Percentiles rank a stretch among this genome's conserved stretches.
These are phyloP conservation scores for Nothocercus julius DNA, from an alignment of 2,113 vertebrate genomes.

Conservation along the genomic window DNA sequence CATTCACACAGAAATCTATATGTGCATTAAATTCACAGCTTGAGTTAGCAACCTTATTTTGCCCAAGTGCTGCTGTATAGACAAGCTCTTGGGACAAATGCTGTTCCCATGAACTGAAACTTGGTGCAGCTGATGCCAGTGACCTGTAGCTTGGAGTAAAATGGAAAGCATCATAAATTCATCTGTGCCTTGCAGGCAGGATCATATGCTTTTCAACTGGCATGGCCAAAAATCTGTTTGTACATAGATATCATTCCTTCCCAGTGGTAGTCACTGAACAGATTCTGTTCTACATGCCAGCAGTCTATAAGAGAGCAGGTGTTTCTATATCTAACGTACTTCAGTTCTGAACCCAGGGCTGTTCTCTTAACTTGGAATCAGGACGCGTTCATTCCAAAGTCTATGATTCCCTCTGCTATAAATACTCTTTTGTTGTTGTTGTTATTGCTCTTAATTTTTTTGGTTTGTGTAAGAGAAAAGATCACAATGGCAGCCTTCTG, in stretches of 20 bases:
- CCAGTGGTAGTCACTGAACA: conserved; percentile 49
- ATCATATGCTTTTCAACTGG: conserved; percentile 65
- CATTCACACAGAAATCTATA: neutral
- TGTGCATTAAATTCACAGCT: neutral
- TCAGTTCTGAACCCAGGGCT: conserved; percentile 34
- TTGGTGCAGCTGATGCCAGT: conserved; percentile 26
- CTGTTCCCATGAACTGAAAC: conserved; percentile 2
- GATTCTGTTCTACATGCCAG: conserved; percentile 54
- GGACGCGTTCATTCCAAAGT: conserved; percentile 1
- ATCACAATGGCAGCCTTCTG: neutral
- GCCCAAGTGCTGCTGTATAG: neutral
- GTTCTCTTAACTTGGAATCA: conserved; percentile 48
- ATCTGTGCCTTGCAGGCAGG: conserved; percentile 18
- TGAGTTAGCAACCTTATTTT: neutral
- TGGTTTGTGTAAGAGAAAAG: neutral
- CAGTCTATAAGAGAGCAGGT: conserved; percentile 49
- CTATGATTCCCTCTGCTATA: conserved; percentile 24
- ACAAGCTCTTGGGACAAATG: neutral
- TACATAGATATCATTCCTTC: conserved; percentile 67
- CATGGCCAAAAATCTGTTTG: conserved; percentile 63
- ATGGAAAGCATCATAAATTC: conserved; percentile 54
- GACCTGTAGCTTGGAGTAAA: conserved; percentile 19
- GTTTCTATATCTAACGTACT: conserved; percentile 40
- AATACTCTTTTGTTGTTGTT: neutral
- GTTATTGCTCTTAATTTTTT: neutral